Conservation (phyloP, 2,888 invertebrate species). For the Dynastes tityus region DNA sequence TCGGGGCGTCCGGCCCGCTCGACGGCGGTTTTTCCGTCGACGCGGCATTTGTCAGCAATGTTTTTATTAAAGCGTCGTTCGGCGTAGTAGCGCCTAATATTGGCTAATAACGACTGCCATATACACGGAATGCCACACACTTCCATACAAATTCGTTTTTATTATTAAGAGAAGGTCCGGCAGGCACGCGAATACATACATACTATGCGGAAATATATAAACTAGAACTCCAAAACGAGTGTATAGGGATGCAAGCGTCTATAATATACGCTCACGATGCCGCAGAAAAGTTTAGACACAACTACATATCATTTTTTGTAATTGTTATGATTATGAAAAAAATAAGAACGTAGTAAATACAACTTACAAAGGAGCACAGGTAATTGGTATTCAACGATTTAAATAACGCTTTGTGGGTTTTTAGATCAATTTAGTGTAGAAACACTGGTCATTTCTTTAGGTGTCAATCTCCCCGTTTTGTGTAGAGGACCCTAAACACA, state of each 20-base stretch:
- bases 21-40: background rate
- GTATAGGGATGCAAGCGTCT: background rate
- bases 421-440: too few relatives aligned
- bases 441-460: too few relatives aligned
- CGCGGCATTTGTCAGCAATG: constrained; percentile 36
- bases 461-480: too few relatives aligned
- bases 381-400: too few relatives aligned
- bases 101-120: constrained; percentile 28
- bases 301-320: too few relatives aligned
- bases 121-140: constrained; percentile 26
- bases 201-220: constrained; percentile 1
- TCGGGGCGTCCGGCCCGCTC: background rate
- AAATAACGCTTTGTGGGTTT: too few relatives aligned
- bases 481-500: too few relatives aligned
- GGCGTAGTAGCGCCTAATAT: constrained; percentile 27
- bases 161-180: constrained; percentile 34
- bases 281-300: too few relatives aligned
- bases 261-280: too few relatives aligned
- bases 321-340: too few relatives aligned
- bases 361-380: too few relatives aligned
- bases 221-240: background rate
- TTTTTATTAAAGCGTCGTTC: constrained; percentile 32
- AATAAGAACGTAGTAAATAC: too few relatives aligned
- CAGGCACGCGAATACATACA: constrained; percentile 6
- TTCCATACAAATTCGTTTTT: constrained; percentile 40